Evolutionary conservation across 1,140 invertebrate genomes (phyloP).

Genomic region (Wasmannia auropunctata): DNA sequence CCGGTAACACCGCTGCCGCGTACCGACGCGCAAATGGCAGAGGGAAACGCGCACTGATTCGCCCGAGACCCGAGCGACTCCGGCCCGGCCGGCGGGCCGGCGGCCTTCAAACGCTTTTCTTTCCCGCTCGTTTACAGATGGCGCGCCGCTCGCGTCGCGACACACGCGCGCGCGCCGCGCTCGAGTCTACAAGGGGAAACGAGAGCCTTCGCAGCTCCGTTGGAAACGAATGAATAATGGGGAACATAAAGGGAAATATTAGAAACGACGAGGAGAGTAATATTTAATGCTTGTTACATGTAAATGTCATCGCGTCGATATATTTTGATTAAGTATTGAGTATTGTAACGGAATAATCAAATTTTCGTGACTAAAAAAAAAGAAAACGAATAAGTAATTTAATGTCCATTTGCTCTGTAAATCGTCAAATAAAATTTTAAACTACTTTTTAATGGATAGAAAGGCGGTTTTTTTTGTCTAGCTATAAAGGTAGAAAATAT

Average conservation of each 20-base stretch:
- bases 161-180: slow-evolving; percentile 9
- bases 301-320: not conserved
- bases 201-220: not conserved
- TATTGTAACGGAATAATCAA: not conserved
- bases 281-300: not conserved
- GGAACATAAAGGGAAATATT: not conserved
- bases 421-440: not conserved
- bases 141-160: slow-evolving; percentile 60
- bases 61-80: slow-evolving; percentile 74
- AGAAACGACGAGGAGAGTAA: not conserved
- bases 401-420: not conserved
- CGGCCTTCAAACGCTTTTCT: slow-evolving; percentile 84
- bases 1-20: slow-evolving; percentile 78
- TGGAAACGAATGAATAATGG: not conserved
- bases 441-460: not conserved
- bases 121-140: slow-evolving; percentile 84
- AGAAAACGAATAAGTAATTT: not conserved
- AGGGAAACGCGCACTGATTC: slow-evolving; percentile 80
- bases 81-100: slow-evolving; percentile 81
- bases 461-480: not conserved
- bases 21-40: slow-evolving; percentile 84
- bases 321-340: too few species aligned
- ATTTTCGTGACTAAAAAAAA: not conserved
- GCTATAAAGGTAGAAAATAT: not conserved
- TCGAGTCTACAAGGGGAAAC: not conserved